Evolutionary conservation across 2,797 vertebrate species (phyloP).

Genomic region (Scarus forsteni): DNA sequence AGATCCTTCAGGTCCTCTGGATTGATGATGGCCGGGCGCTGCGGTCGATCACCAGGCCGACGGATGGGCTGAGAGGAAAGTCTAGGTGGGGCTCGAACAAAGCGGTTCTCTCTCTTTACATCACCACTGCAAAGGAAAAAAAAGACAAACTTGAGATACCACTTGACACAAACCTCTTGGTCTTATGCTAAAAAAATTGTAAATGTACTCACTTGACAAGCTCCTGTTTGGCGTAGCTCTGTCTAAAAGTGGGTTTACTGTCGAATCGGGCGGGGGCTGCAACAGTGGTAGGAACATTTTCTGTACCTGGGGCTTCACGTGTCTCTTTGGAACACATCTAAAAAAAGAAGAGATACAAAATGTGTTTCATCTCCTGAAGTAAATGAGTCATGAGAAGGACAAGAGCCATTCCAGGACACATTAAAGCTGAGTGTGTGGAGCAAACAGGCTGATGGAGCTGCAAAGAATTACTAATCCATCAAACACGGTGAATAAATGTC

Average conservation of each 20-base stretch:
- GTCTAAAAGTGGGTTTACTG: conserved; percentile 90
- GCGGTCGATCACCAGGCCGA: conserved; percentile 87
- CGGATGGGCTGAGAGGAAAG: conserved; percentile 86
- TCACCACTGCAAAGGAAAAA: conserved; percentile 78
- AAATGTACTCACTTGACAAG: conserved; percentile 80
- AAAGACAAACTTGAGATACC: not conserved
- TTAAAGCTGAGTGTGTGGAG: too few species aligned
- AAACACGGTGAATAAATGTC: not conserved
- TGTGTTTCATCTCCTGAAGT: not conserved
- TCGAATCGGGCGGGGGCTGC: conserved; percentile 92
- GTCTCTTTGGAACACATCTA: conserved; percentile 98
- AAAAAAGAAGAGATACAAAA: conserved; percentile 21
- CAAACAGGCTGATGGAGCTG: too few species aligned
- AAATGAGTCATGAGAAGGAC: not conserved
- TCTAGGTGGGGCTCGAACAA: conserved; percentile 81
- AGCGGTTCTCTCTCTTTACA: conserved; percentile 89
- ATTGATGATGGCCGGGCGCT: conserved; percentile 94
- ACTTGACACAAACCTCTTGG: not conserved
- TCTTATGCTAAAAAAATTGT: not conserved
- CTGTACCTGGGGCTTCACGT: conserved; percentile 85
- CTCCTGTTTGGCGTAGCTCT: conserved; percentile 87
- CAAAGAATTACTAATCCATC: not conserved
- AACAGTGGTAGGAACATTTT: conserved; percentile 83
- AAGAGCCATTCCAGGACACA: not conserved
- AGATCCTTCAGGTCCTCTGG: conserved; percentile 96